Conservation (phyloP, 2,888 invertebrate species). For the Hirtodrosophila histrioides region DNA sequence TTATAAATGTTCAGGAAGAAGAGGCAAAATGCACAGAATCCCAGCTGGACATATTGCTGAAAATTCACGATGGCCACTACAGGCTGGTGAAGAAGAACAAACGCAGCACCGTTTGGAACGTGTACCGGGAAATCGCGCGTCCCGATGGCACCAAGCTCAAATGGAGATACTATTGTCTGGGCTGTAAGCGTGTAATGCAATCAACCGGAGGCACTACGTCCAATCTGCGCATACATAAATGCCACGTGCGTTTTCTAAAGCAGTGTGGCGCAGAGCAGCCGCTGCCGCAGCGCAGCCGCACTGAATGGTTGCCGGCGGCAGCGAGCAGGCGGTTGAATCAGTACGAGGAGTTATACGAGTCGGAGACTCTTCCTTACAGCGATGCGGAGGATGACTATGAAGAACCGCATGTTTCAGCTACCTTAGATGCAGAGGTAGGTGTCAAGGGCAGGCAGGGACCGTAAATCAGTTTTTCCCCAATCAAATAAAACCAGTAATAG, state of each 20-base stretch:
- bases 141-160: slow-evolving; percentile 54
- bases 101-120: slow-evolving; percentile 62
- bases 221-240: slow-evolving; percentile 68
- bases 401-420: slow-evolving; percentile 22
- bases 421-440: slow-evolving; percentile 3
- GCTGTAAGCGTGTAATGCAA: slow-evolving; percentile 68
- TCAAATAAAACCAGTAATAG: too few species aligned
- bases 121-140: slow-evolving; percentile 57
- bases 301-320: neutral
- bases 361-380: slow-evolving; percentile 7
- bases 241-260: slow-evolving; percentile 62
- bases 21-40: slow-evolving; percentile 61
- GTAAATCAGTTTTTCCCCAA: too few species aligned
- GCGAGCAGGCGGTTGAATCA: neutral
- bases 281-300: neutral
- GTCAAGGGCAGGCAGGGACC: neutral
- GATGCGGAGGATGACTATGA: slow-evolving; percentile 38
- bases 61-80: slow-evolving; percentile 54
- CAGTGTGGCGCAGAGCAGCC: slow-evolving; percentile 26
- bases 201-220: slow-evolving; percentile 71
- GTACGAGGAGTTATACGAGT: slow-evolving; percentile 25
- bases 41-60: slow-evolving; percentile 62
- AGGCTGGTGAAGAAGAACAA: slow-evolving; percentile 46
- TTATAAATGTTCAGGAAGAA: slow-evolving; percentile 58
- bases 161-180: slow-evolving; percentile 53